phyloP scores from a whole-genome alignment of 53 echinoderm and acorn worm genomes.

The Henricia sp. region DNA sequence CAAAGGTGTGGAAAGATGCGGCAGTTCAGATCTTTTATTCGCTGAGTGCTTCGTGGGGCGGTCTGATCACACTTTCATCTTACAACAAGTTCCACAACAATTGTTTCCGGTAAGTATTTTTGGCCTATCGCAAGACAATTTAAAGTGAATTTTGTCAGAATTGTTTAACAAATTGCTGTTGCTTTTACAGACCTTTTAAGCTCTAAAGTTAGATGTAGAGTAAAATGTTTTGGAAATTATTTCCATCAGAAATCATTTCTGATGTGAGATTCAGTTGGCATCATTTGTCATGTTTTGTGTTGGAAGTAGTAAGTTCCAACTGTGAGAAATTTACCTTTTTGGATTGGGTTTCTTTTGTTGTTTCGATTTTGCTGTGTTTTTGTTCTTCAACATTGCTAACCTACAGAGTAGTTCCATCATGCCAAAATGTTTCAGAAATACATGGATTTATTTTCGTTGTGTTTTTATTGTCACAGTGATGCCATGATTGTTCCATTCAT shows the following conservation, averaged over 20 bases:
- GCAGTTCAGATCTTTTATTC: conserved; percentile 95
- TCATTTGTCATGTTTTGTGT: too few species aligned
- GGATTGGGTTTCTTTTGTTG: not conserved
- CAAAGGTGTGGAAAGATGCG: conserved; percentile 84
- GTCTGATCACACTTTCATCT: conserved; percentile 84
- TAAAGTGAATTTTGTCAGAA: not conserved
- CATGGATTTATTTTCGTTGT: too few species aligned
- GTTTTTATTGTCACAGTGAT: conserved; percentile 51
- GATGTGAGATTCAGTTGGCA: too few species aligned
- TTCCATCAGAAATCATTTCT: too few species aligned
- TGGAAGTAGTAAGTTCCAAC: too few species aligned
- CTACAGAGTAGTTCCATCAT: too few species aligned
- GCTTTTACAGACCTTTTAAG: not conserved
- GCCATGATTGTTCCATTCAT: conserved; percentile 78
- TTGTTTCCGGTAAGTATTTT: conserved; percentile 72
- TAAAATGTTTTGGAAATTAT: not conserved
- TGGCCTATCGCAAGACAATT: too few species aligned
- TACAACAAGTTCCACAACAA: conserved; percentile 96
- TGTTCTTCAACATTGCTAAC: too few species aligned
- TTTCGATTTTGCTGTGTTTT: not conserved
- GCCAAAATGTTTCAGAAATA: too few species aligned
- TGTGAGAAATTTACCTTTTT: not conserved
- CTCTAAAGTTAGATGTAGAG: not conserved
- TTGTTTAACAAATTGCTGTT: too few species aligned
- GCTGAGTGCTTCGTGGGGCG: conserved; percentile 89